A percentile compares a stretch with the other conserved stretches of the same genome.
phyloP scores from a whole-genome alignment of 2,888 invertebrate genomes.

The Diogma glabrata region DNA sequence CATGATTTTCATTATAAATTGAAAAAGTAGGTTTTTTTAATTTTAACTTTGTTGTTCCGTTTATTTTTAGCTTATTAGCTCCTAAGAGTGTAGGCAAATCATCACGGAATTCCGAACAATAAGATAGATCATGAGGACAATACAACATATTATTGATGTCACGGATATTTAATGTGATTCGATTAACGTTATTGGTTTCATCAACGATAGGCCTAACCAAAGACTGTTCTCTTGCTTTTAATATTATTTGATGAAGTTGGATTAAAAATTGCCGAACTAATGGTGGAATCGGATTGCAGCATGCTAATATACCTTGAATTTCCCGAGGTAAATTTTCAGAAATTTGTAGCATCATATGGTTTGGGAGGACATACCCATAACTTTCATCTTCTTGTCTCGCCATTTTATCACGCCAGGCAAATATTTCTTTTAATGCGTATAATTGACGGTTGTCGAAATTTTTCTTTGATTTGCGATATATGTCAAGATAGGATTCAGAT shows the following conservation, averaged over 20 bases:
- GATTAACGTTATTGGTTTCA: slow-evolving; percentile 31
- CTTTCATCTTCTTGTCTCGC: slow-evolving; percentile 89
- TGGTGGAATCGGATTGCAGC: slow-evolving; percentile 89
- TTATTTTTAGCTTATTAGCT: slow-evolving; percentile 5
- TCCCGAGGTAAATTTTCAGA: slow-evolving; percentile 80
- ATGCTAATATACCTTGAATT: slow-evolving; percentile 83
- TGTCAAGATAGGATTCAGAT: slow-evolving; percentile 57
- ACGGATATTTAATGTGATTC: slow-evolving; percentile 23
- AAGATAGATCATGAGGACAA: slow-evolving; percentile 50
- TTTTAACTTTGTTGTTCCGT: background rate
- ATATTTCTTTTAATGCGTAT: slow-evolving; percentile 68
- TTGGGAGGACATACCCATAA: slow-evolving; percentile 81
- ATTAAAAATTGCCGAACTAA: slow-evolving; percentile 42
- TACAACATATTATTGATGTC: slow-evolving; percentile 43
- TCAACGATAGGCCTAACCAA: slow-evolving; percentile 44
- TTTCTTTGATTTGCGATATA: slow-evolving; percentile 67
- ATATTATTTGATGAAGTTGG: slow-evolving; percentile 51
- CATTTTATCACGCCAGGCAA: slow-evolving; percentile 75
- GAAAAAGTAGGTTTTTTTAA: slow-evolving; percentile 21
- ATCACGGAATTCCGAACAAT: slow-evolving; percentile 40
- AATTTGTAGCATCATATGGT: slow-evolving; percentile 89
- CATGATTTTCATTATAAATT: slow-evolving; percentile 25
- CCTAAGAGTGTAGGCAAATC: slow-evolving; percentile 43
- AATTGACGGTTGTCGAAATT: slow-evolving; percentile 77
- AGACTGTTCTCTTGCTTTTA: slow-evolving; percentile 57